Evolutionary conservation across 2,797 vertebrate species (phyloP).

Genomic region (Epinephelus malabaricus): DNA sequence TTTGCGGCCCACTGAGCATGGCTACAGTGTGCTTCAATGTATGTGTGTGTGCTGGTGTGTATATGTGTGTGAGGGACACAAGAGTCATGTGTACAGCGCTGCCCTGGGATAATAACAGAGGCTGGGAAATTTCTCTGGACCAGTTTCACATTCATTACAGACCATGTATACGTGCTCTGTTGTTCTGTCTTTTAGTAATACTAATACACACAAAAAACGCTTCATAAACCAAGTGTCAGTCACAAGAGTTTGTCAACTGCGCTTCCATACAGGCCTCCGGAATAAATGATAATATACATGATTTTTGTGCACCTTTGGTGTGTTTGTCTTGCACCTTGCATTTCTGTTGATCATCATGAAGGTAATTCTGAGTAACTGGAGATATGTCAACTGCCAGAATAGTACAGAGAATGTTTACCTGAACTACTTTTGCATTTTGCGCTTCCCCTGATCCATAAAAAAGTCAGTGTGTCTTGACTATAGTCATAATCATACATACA

Average conservation of each 20-base stretch:
- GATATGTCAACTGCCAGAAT: too few relatives aligned
- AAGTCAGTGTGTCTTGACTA: too few relatives aligned
- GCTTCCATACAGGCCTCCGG: background rate
- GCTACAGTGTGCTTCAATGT: slow-evolving; percentile 4
- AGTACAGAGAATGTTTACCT: too few relatives aligned
- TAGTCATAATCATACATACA: too few relatives aligned
- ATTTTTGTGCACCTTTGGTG: background rate
- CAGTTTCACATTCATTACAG: background rate
- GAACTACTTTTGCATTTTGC: too few relatives aligned
- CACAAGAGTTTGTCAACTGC: background rate
- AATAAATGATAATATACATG: background rate
- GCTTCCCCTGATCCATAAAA: too few relatives aligned
- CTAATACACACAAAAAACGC: background rate
- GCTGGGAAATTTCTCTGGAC: background rate
- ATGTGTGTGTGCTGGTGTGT: background rate
- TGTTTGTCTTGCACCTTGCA: too few relatives aligned
- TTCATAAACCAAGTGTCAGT: background rate
- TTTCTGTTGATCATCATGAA: too few relatives aligned
- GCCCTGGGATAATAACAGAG: background rate
- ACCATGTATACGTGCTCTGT: background rate
- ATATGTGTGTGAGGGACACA: slow-evolving; percentile 29
- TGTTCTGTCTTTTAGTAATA: background rate
- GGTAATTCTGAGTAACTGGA: too few relatives aligned
- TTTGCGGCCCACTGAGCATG: slow-evolving; percentile 56
- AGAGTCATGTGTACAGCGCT: background rate